phyloP scores from a whole-genome alignment of 2,797 vertebrate species.

The Hozukius guyotensis region DNA sequence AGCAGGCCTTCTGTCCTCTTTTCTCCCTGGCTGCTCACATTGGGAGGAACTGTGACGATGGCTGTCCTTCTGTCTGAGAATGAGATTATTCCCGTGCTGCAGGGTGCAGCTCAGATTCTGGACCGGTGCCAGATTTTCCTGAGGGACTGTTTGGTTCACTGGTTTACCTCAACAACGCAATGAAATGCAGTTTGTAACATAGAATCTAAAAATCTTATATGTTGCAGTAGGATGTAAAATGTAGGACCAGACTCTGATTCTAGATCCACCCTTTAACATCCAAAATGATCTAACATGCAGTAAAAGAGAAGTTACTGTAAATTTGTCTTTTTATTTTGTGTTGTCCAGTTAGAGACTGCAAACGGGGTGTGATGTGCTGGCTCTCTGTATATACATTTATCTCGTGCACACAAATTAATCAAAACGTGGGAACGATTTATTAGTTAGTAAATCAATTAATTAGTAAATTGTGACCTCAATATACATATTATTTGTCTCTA shows the following conservation, averaged over 20 bases:
- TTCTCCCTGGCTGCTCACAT: constrained; percentile 52
- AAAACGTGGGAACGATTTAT: no score
- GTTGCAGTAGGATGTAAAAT: neutral
- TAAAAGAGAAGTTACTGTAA: neutral
- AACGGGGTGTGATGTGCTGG: no score
- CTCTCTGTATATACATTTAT: no score
- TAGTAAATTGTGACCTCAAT: no score
- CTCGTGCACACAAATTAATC: no score
- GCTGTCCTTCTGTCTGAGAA: constrained; percentile 46
- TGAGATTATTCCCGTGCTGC: neutral
- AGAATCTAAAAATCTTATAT: neutral
- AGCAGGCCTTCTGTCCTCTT: neutral
- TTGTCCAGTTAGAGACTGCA: no score
- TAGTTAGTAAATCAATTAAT: no score
- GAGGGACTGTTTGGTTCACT: constrained; percentile 2
- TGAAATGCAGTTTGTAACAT: neutral
- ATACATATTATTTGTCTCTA: no score
- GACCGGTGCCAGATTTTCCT: constrained; percentile 16
- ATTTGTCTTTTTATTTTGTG: no score
- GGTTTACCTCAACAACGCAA: neutral
- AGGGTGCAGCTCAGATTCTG: constrained; percentile 13
- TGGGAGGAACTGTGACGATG: constrained; percentile 71
- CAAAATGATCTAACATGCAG: neutral
- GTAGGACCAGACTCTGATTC: neutral
- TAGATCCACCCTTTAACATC: neutral